Percentiles rank a stretch among this genome's conserved stretches.
phyloP scores from a whole-genome alignment of 2,797 vertebrate species.

The Xenops minutus region DNA sequence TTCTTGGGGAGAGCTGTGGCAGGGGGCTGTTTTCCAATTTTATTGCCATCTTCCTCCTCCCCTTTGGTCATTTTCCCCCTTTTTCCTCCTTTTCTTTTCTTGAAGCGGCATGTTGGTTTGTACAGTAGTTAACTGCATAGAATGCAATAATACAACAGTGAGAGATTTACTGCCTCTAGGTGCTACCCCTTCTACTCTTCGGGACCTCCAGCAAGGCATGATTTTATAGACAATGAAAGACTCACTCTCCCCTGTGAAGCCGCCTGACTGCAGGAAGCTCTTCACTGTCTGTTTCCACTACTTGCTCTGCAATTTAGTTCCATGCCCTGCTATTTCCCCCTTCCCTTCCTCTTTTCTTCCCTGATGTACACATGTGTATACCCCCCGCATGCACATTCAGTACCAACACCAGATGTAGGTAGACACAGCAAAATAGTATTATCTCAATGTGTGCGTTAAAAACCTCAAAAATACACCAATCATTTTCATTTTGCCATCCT shows the following conservation, averaged over 20 bases:
- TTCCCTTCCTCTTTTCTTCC: conserved; percentile 29
- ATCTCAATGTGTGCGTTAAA: not conserved
- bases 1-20: conserved; percentile 8
- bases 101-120: conserved; percentile 21
- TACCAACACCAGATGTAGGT: not conserved
- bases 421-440: not conserved
- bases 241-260: conserved; percentile 49
- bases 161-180: conserved; percentile 58
- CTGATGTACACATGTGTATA: not conserved
- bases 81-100: conserved; percentile 21
- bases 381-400: not conserved
- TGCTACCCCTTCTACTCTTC: conserved; percentile 34
- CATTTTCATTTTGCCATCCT: not conserved
- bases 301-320: conserved; percentile 54
- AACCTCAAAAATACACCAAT: not conserved
- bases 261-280: conserved; percentile 45
- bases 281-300: conserved; percentile 60
- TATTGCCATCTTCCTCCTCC: conserved; percentile 5
- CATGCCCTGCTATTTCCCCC: conserved; percentile 49
- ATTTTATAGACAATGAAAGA: conserved; percentile 63
- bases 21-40: conserved; percentile 12
- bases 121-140: conserved; percentile 44
- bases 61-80: not conserved
- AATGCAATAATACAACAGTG: conserved; percentile 45
- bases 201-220: conserved; percentile 65